These are phyloP conservation scores for Carlito syrichta DNA, from an alignment of 2,113 vertebrate genomes.

Conservation along the genomic window DNA sequence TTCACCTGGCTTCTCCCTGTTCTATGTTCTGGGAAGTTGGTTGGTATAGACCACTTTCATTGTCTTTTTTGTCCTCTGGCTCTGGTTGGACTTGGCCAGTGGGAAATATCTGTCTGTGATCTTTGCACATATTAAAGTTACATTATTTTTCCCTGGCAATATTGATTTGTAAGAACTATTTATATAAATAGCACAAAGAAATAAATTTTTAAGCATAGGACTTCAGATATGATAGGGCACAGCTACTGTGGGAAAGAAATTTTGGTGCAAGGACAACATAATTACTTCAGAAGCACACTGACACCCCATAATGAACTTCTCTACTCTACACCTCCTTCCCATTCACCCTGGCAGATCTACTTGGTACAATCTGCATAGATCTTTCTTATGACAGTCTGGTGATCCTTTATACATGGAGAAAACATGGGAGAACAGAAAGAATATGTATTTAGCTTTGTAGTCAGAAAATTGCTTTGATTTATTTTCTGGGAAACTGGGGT, in stretches of 20 bases:
- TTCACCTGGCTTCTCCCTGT: background rate
- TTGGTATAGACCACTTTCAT: fast-evolving
- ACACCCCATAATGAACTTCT: background rate
- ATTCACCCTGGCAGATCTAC: background rate
- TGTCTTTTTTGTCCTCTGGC: background rate
- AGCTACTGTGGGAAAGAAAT: background rate
- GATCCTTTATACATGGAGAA: background rate
- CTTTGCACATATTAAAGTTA: background rate
- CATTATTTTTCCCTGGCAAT: background rate
- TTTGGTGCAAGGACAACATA: background rate
- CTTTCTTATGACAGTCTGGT: background rate
- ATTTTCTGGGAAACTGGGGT: background rate
- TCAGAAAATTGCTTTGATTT: background rate
- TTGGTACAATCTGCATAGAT: background rate
- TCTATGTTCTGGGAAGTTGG: background rate
- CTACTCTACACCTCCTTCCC: background rate
- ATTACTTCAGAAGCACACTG: background rate
- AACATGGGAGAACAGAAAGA: background rate
- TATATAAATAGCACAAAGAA: background rate
- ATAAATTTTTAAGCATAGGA: background rate
- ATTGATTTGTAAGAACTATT: background rate
- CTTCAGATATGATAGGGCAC: background rate
- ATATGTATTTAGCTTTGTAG: background rate
- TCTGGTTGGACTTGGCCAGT: background rate
- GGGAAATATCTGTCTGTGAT: background rate